Base-by-base conservation (phyloP, 2,797 vertebrate genomes). In the Sandelia bainsii region DNA sequence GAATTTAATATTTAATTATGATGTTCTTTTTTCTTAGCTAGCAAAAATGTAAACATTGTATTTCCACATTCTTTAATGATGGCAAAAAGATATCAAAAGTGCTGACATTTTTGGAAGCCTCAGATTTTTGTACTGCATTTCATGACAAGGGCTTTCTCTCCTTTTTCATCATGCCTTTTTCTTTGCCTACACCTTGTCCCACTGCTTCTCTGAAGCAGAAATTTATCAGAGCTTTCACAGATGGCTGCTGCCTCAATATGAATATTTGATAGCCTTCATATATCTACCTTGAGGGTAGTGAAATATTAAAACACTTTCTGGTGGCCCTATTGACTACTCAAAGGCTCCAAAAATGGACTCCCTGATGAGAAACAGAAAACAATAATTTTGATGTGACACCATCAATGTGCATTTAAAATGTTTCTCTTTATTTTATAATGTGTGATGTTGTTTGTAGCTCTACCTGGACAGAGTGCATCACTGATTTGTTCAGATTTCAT, bases 301-400 rank as follows among this genome's bases (percentile, higher is more conserved):
- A 93, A 94, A 95, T 94, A 93, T 94, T 92, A 82, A 93, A 91
- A 81, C 50, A 56, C 37, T 84, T 88, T 91, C 81, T 84, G 81
- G 86, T 84, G 87, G 81, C 80, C 44, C 16, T 80, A 88, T 87
- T 67, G 60, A 87, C 75, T 83, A 72, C 64, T 77, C 54, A 54
- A 45, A 67, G 48, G 45, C 51, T 83, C 23, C 40, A 83, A 46
- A 72, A 71, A 53, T 53, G 29, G 51, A 70, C 60, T 27, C 56
- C 32, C 22, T 27, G 11, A 66, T 65, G 20, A 66, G 37, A 23
- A 25, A 5, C 2, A n/a, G 22, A 45, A 22, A 44, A 44, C 62
- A 32, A 8, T 44, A 2, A 7, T 16, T 42, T 37, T 48, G 37
- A 71, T 60, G 17, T n/a, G 20, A 63, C 23, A 16, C 37, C 45